Evolutionary conservation across 2,888 invertebrate species (phyloP).

Genomic region (Metellina segmentata): DNA sequence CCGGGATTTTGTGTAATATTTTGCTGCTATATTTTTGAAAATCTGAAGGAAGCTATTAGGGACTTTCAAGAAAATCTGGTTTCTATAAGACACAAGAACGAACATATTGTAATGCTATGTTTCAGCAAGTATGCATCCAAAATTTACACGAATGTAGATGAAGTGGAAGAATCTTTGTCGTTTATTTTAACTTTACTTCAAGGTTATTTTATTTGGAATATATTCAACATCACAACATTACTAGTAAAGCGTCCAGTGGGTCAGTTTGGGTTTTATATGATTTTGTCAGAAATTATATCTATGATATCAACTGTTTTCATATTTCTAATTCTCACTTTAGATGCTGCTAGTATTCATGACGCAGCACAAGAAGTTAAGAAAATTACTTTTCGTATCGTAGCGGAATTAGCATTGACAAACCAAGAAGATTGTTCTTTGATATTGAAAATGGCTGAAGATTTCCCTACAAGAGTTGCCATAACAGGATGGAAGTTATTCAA

Average conservation of each 20-base stretch:
- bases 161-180: slow-evolving; percentile 33
- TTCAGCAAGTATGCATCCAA: slow-evolving; percentile 6
- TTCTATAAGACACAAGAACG: neutral
- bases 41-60: slow-evolving; percentile 1
- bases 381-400: neutral
- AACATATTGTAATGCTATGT: neutral
- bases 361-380: slow-evolving; percentile 6
- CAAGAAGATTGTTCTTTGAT: slow-evolving; percentile 5
- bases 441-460: slow-evolving; percentile 40
- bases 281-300: neutral
- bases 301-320: neutral
- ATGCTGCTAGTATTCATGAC: slow-evolving; percentile 36
- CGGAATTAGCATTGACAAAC: neutral
- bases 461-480: slow-evolving; percentile 23
- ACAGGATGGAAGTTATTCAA: slow-evolving; percentile 50
- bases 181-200: slow-evolving; percentile 32
- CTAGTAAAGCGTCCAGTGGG: neutral
- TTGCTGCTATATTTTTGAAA: slow-evolving; percentile 43
- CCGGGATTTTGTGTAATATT: slow-evolving; percentile 47
- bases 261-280: neutral
- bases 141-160: slow-evolving; percentile 10
- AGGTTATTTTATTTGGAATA: slow-evolving; percentile 57
- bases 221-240: slow-evolving; percentile 25
- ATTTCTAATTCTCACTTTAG: slow-evolving; percentile 36
- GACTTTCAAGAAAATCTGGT: slow-evolving; percentile 14